Percentiles rank a stretch among this genome's conserved stretches.
phyloP scores from a whole-genome alignment of 2,797 vertebrate species.

The Karalla daura region DNA sequence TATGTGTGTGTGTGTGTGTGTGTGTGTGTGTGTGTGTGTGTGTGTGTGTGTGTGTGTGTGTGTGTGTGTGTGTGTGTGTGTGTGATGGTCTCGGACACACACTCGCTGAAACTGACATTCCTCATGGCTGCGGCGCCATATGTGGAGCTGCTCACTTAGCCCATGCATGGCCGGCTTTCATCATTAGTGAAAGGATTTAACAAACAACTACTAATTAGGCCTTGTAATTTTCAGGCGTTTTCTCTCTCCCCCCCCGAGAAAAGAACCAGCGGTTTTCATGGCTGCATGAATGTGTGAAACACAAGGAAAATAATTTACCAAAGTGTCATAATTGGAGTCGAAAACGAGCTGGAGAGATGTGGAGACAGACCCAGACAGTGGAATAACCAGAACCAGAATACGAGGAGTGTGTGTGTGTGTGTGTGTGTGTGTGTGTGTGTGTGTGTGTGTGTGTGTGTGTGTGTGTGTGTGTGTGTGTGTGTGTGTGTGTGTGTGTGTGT shows the following conservation, averaged over 20 bases:
- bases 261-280: conserved; percentile 11
- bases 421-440: no score
- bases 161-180: conserved; percentile 56
- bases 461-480: no score
- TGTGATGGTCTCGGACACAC: conserved; percentile 10
- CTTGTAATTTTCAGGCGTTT: conserved; percentile 12
- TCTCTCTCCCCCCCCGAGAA: conserved; percentile 17
- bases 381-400: no score
- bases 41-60: no score
- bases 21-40: no score
- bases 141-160: conserved; percentile 61
- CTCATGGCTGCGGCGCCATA: conserved; percentile 70
- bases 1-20: no score
- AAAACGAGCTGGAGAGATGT: no score
- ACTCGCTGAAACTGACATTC: conserved; percentile 43
- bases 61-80: no score
- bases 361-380: no score
- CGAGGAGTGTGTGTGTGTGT: no score
- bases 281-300: conserved; percentile 26
- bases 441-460: no score
- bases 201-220: conserved; percentile 37
- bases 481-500: no score
- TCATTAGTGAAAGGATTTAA: conserved; percentile 60
- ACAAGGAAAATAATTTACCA: background rate
- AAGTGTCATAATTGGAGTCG: background rate